A percentile compares a stretch with the other conserved stretches of the same genome.
Evolutionary conservation across 2,888 invertebrate genomes (phyloP).

Genomic region (Formica aserva): DNA sequence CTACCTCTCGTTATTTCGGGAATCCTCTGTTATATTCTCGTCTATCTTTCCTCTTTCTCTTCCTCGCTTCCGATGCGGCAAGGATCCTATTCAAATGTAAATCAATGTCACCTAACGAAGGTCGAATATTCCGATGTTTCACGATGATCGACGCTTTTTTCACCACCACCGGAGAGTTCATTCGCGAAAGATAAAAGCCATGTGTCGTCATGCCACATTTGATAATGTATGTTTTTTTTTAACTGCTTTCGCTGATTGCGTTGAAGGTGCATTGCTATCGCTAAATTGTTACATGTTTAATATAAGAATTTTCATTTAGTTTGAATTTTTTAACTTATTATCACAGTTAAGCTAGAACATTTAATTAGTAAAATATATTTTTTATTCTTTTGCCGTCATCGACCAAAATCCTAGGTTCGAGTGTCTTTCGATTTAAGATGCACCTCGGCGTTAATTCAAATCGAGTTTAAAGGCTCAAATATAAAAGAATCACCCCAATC

Average conservation of each 20-base stretch:
- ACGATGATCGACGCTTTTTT: conserved; percentile 59
- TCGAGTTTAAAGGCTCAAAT: conserved; percentile 67
- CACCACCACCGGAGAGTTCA: conserved; percentile 53
- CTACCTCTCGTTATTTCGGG: conserved; percentile 30
- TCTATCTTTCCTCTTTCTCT: conserved; percentile 41
- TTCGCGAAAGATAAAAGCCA: conserved; percentile 60
- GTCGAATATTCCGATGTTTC: conserved; percentile 65
- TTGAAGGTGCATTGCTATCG: not conserved
- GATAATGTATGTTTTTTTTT: conserved; percentile 19
- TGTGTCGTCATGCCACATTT: conserved; percentile 37
- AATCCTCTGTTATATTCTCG: not conserved
- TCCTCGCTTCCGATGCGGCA: conserved; percentile 11
- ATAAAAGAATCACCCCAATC: conserved; percentile 62
- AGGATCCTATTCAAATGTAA: conserved; percentile 74
- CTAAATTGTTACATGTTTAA: not conserved
- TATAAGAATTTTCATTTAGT: not conserved
- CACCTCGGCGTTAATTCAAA: conserved; percentile 65
- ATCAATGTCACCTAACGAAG: conserved; percentile 73
- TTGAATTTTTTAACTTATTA: not conserved
- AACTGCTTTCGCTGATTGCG: not conserved
- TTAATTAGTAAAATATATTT: not conserved
- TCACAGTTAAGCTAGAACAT: not conserved
- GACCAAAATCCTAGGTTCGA: not conserved
- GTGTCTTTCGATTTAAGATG: not conserved
- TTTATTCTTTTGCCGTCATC: not conserved